Conservation (phyloP, 2,113 vertebrate species). For the Scomber colias region DNA sequence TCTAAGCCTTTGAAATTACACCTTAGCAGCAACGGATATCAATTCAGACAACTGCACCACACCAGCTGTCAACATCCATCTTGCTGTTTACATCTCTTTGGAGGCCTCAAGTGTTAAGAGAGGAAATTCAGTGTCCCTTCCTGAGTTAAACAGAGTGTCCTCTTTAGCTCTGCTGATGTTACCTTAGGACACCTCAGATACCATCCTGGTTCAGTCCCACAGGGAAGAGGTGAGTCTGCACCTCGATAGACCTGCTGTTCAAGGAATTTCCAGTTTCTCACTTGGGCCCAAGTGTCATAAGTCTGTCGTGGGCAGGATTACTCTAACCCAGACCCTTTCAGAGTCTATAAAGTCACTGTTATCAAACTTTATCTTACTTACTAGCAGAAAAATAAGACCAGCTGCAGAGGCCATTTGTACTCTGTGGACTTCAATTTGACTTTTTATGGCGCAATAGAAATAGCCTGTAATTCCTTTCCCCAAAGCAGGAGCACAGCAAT, state of each 20-base stretch:
- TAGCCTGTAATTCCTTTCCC: constrained; percentile 45
- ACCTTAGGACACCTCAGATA: constrained; percentile 52
- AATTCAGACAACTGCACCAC: constrained; percentile 55
- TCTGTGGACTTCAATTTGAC: constrained; percentile 49
- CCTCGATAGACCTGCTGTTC: constrained; percentile 55
- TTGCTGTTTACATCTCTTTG: constrained; percentile 62
- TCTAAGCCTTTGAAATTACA: constrained; percentile 47
- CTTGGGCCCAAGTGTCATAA: constrained; percentile 57
- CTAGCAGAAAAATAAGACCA: constrained; percentile 57
- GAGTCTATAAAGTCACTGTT: constrained; percentile 63
- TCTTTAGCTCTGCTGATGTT: constrained; percentile 56
- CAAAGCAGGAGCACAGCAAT: constrained; percentile 14
- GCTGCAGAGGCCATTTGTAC: constrained; percentile 58
- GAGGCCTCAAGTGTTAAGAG: constrained; percentile 47
- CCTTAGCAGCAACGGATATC: constrained; percentile 46
- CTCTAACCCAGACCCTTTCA: constrained; percentile 58
- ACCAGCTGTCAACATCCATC: constrained; percentile 64
- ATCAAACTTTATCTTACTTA: constrained; percentile 67
- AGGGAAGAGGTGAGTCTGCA: constrained; percentile 37
- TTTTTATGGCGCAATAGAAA: constrained; percentile 58
- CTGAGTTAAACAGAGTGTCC: constrained; percentile 53
- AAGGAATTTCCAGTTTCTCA: constrained; percentile 44
- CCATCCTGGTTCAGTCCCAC: constrained; percentile 34
- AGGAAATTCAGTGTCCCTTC: constrained; percentile 30
- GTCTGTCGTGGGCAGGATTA: constrained; percentile 64